phyloP scores from a whole-genome alignment of 2,888 invertebrate genomes.

The Metalampra italica region DNA sequence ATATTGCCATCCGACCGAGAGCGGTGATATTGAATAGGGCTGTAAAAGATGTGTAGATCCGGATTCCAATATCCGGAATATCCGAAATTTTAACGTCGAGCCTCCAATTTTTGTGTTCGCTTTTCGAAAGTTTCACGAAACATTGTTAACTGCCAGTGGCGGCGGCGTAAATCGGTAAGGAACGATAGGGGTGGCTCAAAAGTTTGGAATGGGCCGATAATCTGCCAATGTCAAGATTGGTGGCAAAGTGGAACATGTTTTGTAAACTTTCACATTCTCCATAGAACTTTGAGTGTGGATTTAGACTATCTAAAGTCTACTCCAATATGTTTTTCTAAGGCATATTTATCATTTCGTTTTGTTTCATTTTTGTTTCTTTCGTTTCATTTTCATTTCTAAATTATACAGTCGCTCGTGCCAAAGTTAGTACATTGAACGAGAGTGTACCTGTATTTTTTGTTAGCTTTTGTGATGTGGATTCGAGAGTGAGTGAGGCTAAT shows the following conservation, averaged over 20 bases:
- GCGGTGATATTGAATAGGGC: slow-evolving; percentile 13
- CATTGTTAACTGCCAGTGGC: background rate
- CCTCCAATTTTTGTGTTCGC: background rate
- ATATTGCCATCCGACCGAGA: slow-evolving; percentile 38
- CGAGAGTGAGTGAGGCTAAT: no score
- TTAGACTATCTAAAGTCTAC: no score
- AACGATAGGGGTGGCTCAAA: background rate
- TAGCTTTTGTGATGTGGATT: no score
- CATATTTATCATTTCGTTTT: no score
- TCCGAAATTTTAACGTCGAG: slow-evolving; percentile 6
- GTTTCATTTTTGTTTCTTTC: no score
- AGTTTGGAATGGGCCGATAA: background rate
- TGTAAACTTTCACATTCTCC: background rate
- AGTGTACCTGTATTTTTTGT: no score
- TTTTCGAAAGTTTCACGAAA: background rate
- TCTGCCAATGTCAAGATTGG: background rate
- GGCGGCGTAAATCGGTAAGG: background rate
- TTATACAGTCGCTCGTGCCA: no score
- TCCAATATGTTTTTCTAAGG: no score
- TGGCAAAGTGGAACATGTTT: background rate
- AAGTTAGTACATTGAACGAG: no score
- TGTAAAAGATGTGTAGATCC: slow-evolving; percentile 8
- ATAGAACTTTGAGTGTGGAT: no score
- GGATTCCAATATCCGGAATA: slow-evolving; percentile 11
- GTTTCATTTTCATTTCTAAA: no score